Evolutionary conservation across 2,888 invertebrate genomes (phyloP), one percentile per base, ranked within the genome.

Genomic region (Flexamia atlantica): DNA sequence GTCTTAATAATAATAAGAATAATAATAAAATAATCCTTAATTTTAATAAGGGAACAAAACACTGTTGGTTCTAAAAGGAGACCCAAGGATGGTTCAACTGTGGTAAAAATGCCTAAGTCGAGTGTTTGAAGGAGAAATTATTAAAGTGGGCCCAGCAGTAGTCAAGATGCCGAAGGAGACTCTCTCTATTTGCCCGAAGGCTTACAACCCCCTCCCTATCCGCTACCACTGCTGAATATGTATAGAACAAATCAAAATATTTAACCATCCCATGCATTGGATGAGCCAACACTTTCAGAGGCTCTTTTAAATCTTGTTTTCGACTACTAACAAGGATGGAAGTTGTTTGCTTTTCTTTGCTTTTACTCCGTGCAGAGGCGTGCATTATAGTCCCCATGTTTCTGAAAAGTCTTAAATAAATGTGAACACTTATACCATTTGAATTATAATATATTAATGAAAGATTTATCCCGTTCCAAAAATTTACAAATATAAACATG

Each of bases 61-160:
- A 36, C 36, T 7, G 23, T 57, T 12, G 46, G 46, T 46, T 23
- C 57, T 57, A 57, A 57, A 57, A 64, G 9, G 30, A 64, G 28
- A 28, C 30, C 28, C 30, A 25, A 30, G 1, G n/a, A 64, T 12
- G 23, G 5, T 53, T 23, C 20, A 53, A 64, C 28, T 28, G 64
- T 28, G 28, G 28, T 17, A 64, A 30, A 53, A 64, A 64, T 30
- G 64, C 17, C 23, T 17, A 64, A 64, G 25, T 64, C 30, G 64
- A 64, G 64, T 64, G 64, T 64, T 64, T 64, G 64, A 64, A 64
- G 64, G 7, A 64, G 64, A 64, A 64, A 64, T 64, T 64, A 64
- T 64, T 64, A 64, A 57, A 57, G 64, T 64, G 64, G 25, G 64
- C 28, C 64, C 30, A 64, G 64, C 14, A 64, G 64, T 28, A 64